These are phyloP conservation scores for Carduelis carduelis DNA, from an alignment of 2,797 vertebrate species.

Conservation along the genomic window DNA sequence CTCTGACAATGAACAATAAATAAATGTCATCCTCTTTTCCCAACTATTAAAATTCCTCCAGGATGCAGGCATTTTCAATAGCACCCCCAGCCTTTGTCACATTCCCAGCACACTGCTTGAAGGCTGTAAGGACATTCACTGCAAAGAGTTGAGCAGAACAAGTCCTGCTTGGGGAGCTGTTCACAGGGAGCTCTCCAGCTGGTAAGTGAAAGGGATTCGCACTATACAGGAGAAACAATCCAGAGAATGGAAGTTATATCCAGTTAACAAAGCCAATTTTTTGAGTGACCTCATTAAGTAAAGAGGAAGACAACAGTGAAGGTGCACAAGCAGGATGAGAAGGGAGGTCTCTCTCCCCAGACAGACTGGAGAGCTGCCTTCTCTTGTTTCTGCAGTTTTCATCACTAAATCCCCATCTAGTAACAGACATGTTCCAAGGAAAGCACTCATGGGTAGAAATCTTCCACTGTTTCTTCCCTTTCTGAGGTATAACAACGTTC, in stretches of 20 bases:
- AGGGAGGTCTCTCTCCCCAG: neutral
- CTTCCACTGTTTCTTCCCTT: neutral
- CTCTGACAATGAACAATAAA: neutral
- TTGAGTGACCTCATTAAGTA: neutral
- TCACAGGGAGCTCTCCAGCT: neutral
- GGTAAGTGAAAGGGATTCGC: neutral
- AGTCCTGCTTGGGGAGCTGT: neutral
- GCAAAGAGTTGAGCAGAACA: neutral
- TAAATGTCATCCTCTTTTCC: neutral
- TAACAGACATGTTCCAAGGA: neutral
- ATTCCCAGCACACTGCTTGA: rapidly evolving
- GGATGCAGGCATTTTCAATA: neutral
- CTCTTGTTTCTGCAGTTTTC: neutral
- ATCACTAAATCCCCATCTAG: neutral
- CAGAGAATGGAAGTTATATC: neutral
- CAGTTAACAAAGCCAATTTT: neutral
- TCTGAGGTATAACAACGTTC: neutral
- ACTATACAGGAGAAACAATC: rapidly evolving
- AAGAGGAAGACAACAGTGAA: neutral
- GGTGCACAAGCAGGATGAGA: neutral
- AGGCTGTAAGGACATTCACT: neutral
- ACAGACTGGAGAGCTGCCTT: neutral
- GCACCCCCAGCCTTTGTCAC: neutral
- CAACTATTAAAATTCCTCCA: neutral
- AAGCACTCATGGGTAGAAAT: neutral